phyloP scores from a whole-genome alignment of 2,797 vertebrate genomes.

The Bryconaethiops microstoma region DNA sequence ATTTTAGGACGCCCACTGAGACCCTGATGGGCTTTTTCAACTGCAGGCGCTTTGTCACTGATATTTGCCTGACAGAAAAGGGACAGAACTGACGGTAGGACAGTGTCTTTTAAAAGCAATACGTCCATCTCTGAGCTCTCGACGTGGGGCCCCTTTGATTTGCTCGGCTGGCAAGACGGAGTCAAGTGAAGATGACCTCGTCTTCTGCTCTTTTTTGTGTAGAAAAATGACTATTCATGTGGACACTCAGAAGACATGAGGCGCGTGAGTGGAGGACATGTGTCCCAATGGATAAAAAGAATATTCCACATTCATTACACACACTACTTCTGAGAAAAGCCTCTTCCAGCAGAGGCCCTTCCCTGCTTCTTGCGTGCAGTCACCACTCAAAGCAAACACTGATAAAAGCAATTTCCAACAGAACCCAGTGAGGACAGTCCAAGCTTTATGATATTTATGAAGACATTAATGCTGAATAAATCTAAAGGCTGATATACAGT shows the following conservation, averaged over 20 bases:
- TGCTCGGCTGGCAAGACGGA: constrained; percentile 3
- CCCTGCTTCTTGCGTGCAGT: background rate
- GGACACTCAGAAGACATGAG: background rate
- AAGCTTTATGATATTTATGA: constrained; percentile 21
- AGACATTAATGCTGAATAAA: background rate
- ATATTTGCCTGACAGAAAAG: constrained; percentile 31
- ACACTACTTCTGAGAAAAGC: background rate
- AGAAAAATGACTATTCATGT: constrained; percentile 8
- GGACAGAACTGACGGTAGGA: constrained; percentile 30
- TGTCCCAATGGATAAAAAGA: background rate
- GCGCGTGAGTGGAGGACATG: background rate
- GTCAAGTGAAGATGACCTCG: constrained; percentile 24
- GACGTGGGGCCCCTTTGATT: constrained; percentile 9
- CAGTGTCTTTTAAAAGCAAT: constrained; percentile 22
- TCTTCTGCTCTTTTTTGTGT: background rate
- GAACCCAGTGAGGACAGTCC: background rate
- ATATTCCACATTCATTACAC: constrained; percentile 3
- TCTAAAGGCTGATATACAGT: constrained; percentile 20
- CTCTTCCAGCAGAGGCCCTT: background rate
- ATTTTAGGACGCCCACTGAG: background rate
- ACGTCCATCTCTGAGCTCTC: constrained; percentile 18
- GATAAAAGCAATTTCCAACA: constrained; percentile 17
- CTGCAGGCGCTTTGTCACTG: background rate
- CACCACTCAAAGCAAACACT: constrained; percentile 20
- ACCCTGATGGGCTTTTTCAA: constrained; percentile 10